Conservation (phyloP, 2,113 vertebrate species). For the Lipophrys pholis region DNA sequence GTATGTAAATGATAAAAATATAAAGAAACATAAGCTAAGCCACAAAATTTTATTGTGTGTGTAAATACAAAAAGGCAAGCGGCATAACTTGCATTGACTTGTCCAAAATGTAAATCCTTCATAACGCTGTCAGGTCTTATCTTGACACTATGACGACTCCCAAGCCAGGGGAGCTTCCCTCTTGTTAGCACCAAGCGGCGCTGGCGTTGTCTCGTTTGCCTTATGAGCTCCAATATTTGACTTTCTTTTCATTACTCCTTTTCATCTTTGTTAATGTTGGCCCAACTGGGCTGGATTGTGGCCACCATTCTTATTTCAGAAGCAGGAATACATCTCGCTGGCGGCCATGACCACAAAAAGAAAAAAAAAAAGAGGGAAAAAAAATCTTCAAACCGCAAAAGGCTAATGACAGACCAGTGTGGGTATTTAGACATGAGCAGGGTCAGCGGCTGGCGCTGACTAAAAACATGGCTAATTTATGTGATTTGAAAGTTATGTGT, state of each 20-base stretch:
- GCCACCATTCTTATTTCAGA: conserved; percentile 35
- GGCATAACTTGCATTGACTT: not conserved
- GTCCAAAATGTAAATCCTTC: conserved; percentile 21
- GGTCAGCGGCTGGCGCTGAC: conserved; percentile 4
- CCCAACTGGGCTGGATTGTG: conserved; percentile 7
- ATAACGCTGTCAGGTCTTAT: conserved; percentile 15
- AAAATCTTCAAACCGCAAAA: conserved; percentile 1
- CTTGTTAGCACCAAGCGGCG: not conserved
- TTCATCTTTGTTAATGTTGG: conserved; percentile 52
- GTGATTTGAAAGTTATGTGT: not conserved
- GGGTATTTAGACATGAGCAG: conserved; percentile 1
- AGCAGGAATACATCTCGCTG: conserved; percentile 37
- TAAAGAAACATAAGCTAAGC: no score
- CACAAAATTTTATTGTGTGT: not conserved
- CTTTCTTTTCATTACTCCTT: conserved; percentile 28
- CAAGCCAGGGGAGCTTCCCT: not conserved
- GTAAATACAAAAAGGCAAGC: not conserved
- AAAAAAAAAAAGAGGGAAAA: conserved; percentile 6
- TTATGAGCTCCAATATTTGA: conserved; percentile 17
- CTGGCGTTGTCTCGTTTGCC: conserved; percentile 15
- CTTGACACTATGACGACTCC: not conserved
- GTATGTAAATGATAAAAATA: no score
- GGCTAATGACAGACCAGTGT: conserved; percentile 20
- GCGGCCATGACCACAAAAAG: not conserved
- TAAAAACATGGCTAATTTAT: not conserved